Evolutionary conservation across 2,888 invertebrate species (phyloP).

Genomic region (Drosophila affinis): DNA sequence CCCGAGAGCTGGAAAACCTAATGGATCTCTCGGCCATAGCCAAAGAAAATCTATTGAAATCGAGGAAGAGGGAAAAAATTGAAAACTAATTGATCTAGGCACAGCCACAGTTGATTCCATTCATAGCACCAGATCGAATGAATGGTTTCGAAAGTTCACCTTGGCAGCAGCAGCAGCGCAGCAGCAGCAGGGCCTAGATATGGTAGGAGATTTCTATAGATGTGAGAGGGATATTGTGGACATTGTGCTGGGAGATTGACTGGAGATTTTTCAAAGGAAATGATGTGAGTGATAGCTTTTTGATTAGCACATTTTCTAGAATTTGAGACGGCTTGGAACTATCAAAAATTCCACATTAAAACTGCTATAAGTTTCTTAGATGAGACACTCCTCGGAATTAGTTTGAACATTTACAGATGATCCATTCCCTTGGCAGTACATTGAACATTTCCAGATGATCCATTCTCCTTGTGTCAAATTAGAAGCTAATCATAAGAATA

Average conservation of each 20-base stretch:
- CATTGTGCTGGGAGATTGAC: neutral
- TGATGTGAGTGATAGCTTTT: neutral
- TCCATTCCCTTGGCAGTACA: no score
- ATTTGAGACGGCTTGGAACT: neutral
- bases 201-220: neutral
- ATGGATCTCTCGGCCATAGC: constrained; percentile 27
- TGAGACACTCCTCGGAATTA: no score
- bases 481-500: no score
- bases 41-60: constrained; percentile 42
- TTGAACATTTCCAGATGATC: no score
- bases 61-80: constrained; percentile 26
- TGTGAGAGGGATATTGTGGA: neutral
- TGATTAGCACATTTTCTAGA: neutral
- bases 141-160: constrained; percentile 34
- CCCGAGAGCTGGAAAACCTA: constrained; percentile 33
- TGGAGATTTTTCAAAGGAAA: neutral
- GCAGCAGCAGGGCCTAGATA: neutral
- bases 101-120: constrained; percentile 33
- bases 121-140: constrained; percentile 15
- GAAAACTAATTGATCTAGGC: constrained; percentile 48
- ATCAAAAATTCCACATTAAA: neutral
- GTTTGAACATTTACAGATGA: no score
- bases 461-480: no score
- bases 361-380: no score
- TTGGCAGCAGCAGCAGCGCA: constrained; percentile 9